Conservation (phyloP, 2,888 invertebrate species). For the Lasioglossum malachurum region DNA sequence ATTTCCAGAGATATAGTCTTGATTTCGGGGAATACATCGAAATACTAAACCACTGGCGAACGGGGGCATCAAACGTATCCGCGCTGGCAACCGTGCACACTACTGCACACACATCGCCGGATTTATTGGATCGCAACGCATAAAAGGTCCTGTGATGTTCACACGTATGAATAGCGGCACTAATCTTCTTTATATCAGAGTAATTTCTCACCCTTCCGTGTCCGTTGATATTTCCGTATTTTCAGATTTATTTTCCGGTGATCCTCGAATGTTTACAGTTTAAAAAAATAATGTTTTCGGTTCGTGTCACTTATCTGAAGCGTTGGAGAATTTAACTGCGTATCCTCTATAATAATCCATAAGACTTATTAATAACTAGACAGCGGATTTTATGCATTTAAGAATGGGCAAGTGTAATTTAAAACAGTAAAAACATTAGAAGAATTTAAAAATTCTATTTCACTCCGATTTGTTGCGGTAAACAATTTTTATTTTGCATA, state of each 20-base stretch:
- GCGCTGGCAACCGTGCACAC: neutral
- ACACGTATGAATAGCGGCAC: slow-evolving; percentile 8
- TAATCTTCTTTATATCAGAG: slow-evolving; percentile 12
- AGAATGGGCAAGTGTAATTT: too few species aligned
- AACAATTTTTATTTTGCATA: too few species aligned
- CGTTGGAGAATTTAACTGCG: neutral
- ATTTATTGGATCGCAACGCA: slow-evolving; percentile 9
- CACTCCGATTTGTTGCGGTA: too few species aligned
- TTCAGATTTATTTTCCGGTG: neutral
- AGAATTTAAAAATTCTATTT: too few species aligned
- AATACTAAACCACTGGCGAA: slow-evolving; percentile 17
- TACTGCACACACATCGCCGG: neutral
- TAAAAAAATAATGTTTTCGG: neutral
- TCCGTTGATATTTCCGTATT: neutral
- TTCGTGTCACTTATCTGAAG: neutral
- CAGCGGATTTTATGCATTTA: too few species aligned
- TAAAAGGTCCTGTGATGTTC: neutral
- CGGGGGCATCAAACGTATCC: neutral
- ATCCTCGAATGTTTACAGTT: neutral
- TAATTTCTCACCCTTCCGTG: neutral
- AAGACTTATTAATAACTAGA: too few species aligned
- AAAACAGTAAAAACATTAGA: too few species aligned
- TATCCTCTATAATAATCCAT: too few species aligned
- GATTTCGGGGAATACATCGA: slow-evolving; percentile 35
- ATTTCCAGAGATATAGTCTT: slow-evolving; percentile 74